Evolutionary conservation across 2,888 invertebrate genomes (phyloP), one percentile per base, ranked within the genome.

Genomic region (Epistrophe eligans): DNA sequence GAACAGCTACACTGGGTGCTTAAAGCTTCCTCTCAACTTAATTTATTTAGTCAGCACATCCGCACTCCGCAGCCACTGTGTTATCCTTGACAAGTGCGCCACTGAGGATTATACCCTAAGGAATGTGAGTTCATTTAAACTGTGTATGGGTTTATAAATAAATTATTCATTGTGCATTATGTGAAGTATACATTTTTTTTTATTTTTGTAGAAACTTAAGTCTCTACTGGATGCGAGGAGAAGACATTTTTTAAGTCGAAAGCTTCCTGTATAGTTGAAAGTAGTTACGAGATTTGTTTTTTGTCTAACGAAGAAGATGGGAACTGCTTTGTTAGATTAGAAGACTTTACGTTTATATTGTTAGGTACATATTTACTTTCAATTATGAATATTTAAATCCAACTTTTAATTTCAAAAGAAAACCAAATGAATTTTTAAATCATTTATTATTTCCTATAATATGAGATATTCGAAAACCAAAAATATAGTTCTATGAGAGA

Each of bases 81-180:
- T 35, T 50, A 67, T 67, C 19, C 50, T 67, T 50, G 67, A 50
- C 67, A 67, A 67, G 35, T 50, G 50, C 67, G 50, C 67, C 19
- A 67, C 67, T 67, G 50, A 67, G 67, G 67, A 67, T 67, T 67
- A 67, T 38, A 38, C 67, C 50, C 67, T 67, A 38, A 50, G 50
- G 35, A 67, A 67, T 50, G 67, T 50, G 67, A 67, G 32, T 67
- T 67, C 35, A 67, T 67, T 67, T 67, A 67, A 67, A 67, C 35
- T 50, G 50, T 67, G 50, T 67, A 50, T 67, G 67, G 67, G 19
- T 35, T 67, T 50, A 50, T 28, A 67, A 67, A 35, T 67, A 67
- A 67, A 67, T 67, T 67, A 67, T 67, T 67, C 67, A 67, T 67
- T 67, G 67, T 67, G 50, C 35, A 50, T 50, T 67, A 67, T 50